These are phyloP conservation scores for Fistularia tabacaria DNA, from an alignment of 2,797 vertebrate species.

Conservation along the genomic window DNA sequence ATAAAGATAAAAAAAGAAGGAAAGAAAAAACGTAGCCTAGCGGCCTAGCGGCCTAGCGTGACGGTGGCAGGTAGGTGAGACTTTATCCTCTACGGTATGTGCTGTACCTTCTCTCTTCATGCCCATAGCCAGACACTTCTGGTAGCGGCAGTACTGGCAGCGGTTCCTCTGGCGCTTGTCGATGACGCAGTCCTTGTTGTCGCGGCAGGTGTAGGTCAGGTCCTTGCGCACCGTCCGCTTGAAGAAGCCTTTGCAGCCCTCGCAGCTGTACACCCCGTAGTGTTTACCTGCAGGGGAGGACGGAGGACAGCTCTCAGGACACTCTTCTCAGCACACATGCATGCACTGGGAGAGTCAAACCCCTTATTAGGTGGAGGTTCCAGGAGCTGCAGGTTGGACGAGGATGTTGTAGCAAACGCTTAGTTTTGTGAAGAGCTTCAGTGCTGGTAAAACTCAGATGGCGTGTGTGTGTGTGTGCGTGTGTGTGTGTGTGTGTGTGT, in stretches of 20 bases:
- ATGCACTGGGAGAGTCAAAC: too few species aligned
- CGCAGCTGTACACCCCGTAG: constrained; percentile 97
- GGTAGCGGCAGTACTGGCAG: constrained; percentile 98
- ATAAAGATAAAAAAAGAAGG: too few species aligned
- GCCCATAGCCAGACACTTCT: constrained; percentile 98
- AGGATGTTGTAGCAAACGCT: too few species aligned
- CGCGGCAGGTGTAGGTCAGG: constrained; percentile 94
- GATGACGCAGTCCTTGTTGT: constrained; percentile 95
- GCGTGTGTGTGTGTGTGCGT: too few species aligned
- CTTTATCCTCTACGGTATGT: constrained; percentile 77
- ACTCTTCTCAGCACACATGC: too few species aligned
- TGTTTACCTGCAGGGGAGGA: constrained; percentile 84
- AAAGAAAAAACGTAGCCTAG: too few species aligned
- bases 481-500: too few species aligned
- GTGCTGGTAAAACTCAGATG: too few species aligned
- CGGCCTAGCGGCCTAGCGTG: constrained; percentile 23
- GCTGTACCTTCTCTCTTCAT: constrained; percentile 98
- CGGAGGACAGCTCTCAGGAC: background rate
- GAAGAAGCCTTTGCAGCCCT: constrained; percentile 98
- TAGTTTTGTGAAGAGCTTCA: too few species aligned
- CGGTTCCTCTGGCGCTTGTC: constrained; percentile 98
- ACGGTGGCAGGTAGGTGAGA: constrained; percentile 37
- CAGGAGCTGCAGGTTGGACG: too few species aligned
- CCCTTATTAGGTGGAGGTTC: too few species aligned
- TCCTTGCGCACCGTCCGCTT: constrained; percentile 96